Base-by-base conservation (phyloP, 2,113 vertebrate genomes). In the Channa maculata region DNA sequence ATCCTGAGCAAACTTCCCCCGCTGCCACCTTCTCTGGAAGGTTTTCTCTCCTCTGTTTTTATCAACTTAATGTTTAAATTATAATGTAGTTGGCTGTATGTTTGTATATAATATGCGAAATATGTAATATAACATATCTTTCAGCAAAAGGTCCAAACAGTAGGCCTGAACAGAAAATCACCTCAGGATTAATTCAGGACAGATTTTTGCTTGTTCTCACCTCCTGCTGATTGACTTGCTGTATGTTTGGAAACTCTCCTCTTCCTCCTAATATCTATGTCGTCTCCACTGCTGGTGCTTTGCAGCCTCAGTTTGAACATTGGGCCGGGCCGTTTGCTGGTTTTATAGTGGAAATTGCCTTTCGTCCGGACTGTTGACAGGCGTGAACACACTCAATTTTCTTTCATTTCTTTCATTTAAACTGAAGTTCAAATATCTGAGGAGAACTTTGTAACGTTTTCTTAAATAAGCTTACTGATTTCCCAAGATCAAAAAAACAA, bases 301-400 rank as follows among this genome's bases (percentile, higher is more conserved):
- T 34, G n/a, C 39, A 58, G 50, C 61, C 46, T 52, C 7, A 44
- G 14, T 50, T 45, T 34, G 52, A 46, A 46, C 15, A 61, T 44
- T 49, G 76, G 72, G 50, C 45, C 6, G 0, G n/a, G n/a, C 71
- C 61, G 46, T 46, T 72, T 76, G 49, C 60, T 77, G 72, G 51
- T 81, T 71, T 75, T 64, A 73, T 50, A 77, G 52, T 54, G 45
- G 50, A 55, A 83, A 55, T 58, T 8, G 14, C 44, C 49, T 39
- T 53, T 44, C 0, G 24, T 71, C 14, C 60, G 13, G 14, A 60
- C 38, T 44, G 36, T 65, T 37, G 44, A 44, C 51, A 34, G 65
- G 8, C 48, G 13, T 45, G 33, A 51, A 63, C 51, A 1, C 9
- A 24, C 24, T 24, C 60, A 8, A 7, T 9, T 49, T 6, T 15